Evolutionary conservation across 2,888 invertebrate genomes (phyloP).

Genomic region (Diogma glabrata): DNA sequence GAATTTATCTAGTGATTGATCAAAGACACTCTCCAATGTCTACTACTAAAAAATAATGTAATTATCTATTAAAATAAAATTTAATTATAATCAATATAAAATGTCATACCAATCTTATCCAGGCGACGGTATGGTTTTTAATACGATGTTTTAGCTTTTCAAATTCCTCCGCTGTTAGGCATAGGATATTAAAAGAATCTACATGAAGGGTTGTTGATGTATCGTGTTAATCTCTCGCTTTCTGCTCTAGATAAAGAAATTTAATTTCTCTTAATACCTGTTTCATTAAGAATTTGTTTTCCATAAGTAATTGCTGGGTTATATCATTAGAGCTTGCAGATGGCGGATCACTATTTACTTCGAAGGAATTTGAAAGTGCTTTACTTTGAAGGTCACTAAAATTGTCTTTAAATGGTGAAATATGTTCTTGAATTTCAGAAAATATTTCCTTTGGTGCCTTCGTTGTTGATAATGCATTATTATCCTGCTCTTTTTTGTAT

Average conservation of each 20-base stretch:
- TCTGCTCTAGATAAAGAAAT: not conserved
- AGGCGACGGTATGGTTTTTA: too few species aligned
- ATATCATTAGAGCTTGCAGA: not conserved
- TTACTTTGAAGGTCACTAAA: too few species aligned
- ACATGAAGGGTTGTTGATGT: too few species aligned
- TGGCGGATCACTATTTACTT: not conserved
- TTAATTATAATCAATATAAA: not conserved
- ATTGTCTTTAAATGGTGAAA: too few species aligned
- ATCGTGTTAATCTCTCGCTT: too few species aligned
- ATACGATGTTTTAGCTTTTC: too few species aligned
- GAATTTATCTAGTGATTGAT: not conserved
- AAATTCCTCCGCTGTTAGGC: too few species aligned
- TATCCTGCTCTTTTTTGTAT: not conserved
- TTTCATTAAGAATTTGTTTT: not conserved
- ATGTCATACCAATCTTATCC: not conserved
- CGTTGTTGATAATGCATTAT: too few species aligned
- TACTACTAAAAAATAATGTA: not conserved
- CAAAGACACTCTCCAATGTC: not conserved
- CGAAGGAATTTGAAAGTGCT: not conserved
- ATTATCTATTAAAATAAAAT: conserved; percentile 3
- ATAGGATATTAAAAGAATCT: too few species aligned
- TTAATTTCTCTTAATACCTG: not conserved
- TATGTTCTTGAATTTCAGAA: too few species aligned
- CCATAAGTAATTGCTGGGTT: not conserved
- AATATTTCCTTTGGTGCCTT: too few species aligned